phyloP scores from a whole-genome alignment of 2,888 invertebrate genomes.

The Papilio protenor region DNA sequence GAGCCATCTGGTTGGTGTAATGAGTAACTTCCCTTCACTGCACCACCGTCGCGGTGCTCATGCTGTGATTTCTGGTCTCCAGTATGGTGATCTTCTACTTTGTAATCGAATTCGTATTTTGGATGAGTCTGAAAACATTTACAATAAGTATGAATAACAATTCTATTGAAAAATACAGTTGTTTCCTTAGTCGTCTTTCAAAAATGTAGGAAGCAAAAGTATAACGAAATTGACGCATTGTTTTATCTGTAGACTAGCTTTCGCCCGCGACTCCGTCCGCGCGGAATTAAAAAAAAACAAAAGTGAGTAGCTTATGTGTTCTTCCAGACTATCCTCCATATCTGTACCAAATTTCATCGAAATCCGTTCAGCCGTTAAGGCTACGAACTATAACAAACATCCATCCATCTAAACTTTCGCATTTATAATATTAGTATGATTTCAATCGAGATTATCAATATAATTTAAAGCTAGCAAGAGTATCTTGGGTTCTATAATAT shows the following conservation, averaged over 20 bases:
- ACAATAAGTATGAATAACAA: not conserved
- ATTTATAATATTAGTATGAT: no score
- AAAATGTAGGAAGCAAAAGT: not conserved
- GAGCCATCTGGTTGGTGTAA: constrained; percentile 80
- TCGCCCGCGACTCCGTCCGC: no score
- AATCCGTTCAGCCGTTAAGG: no score
- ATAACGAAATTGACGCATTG: not conserved
- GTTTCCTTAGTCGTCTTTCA: not conserved
- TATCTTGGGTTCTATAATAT: not conserved
- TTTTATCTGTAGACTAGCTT: not conserved
- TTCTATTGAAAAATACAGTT: not conserved
- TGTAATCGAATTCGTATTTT: constrained; percentile 58
- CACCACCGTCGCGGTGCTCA: constrained; percentile 75
- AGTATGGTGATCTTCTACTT: constrained; percentile 73
- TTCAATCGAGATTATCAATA: not conserved
- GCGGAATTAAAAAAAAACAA: no score
- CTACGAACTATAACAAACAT: no score
- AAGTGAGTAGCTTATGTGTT: no score
- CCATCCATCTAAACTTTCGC: no score
- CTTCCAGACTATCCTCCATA: no score
- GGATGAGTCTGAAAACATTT: constrained; percentile 55
- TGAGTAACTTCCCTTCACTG: constrained; percentile 65
- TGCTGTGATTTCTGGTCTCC: constrained; percentile 79
- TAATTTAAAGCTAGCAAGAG: not conserved
- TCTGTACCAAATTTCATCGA: no score